These are phyloP conservation scores for Clinocottus analis DNA, from an alignment of 2,113 vertebrate species.

Conservation along the genomic window DNA sequence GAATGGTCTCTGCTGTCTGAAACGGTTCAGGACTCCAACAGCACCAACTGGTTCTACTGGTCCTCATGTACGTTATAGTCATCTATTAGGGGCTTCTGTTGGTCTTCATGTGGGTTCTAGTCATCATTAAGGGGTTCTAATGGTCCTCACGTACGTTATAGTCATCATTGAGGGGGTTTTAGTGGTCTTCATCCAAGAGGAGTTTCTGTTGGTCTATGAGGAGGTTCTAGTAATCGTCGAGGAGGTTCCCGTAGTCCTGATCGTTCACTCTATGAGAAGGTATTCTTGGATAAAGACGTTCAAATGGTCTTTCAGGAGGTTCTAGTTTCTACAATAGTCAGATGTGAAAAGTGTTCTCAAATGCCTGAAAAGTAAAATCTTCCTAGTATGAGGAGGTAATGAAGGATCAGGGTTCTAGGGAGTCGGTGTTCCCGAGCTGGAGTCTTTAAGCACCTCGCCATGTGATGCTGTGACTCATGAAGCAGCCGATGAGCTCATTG, in stretches of 20 bases:
- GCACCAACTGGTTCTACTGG: background rate
- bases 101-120: background rate
- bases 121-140: background rate
- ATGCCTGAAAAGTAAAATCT: background rate
- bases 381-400: background rate
- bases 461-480: background rate
- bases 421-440: background rate
- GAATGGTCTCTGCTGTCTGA: slow-evolving; percentile 9
- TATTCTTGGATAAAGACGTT: background rate
- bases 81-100: background rate
- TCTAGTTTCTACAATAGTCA: background rate
- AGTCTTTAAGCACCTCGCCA: background rate
- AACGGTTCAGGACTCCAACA: background rate
- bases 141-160: background rate
- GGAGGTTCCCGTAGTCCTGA: background rate
- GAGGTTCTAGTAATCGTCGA: background rate
- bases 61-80: background rate
- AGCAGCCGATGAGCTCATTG: background rate
- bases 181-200: no score
- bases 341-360: background rate
- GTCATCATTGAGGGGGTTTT: background rate
- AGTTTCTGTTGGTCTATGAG: no score
- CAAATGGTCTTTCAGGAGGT: background rate
- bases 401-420: background rate
- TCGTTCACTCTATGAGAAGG: background rate